Evolutionary conservation across 2,113 vertebrate genomes (phyloP), one percentile per base, ranked within the genome.

Genomic region (Clinocottus analis): DNA sequence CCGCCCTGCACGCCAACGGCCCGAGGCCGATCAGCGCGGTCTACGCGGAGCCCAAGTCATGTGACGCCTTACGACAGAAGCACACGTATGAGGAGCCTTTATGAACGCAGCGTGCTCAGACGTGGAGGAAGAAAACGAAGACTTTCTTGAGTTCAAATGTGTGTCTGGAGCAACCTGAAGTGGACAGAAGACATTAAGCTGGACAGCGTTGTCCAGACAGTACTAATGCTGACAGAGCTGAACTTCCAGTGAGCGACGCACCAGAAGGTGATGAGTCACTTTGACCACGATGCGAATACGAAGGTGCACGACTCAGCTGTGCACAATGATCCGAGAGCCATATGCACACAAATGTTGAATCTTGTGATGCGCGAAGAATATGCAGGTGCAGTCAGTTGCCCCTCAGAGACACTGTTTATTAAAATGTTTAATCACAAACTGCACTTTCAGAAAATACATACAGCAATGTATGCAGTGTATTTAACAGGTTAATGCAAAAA

Each of bases 51-150:
- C 91, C 92, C 8, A 90, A 82, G 37, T 60, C 56, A 11, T 87
- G 55, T 68, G 83, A 87, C 69, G 68, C 82, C 37, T 76, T 90
- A 33, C 41, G 83, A 4, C 19, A 81, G 7, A 90, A 76, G 51
- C 93, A 93, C 9, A 90, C 93, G 1, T 95, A 96, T 27, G 91
- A 95, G 2, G 86, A 94, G 77, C 91, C 94, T 31, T 90, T 94
- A 77, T 94, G 88, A 94, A 13, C 31, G 31, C 51, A 60, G 23
- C 41, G n/a, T 53, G 60, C 58, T 77, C 17, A 51, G 29, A 65
- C 68, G 43, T 11, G 49, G 39, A 62, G 29, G 33, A 43, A 43
- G 9, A 43, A 43, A 13, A 41, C 37, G 64, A 66, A 37, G 31
- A 75, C 53, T 77, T 11, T 14, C 11, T 14, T 45, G 72, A 85